Conservation (phyloP, 2,888 invertebrate genomes). For the Druceiella hillmani region DNA sequence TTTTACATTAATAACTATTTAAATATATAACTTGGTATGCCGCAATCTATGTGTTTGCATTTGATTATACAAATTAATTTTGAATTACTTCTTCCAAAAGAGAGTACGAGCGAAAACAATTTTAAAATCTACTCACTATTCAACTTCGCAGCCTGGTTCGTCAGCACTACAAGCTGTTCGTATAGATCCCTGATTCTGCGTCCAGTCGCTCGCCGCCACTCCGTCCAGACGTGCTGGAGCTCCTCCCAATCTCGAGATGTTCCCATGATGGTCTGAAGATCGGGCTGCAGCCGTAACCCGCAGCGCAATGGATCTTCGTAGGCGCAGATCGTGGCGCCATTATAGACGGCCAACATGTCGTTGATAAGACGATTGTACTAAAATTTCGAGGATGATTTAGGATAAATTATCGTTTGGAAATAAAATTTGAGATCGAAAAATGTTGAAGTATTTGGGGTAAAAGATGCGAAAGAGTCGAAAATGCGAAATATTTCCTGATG, state of each 20-base stretch:
- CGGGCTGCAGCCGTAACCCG: slow-evolving; percentile 74
- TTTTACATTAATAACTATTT: too few relatives aligned
- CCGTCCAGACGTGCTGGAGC: slow-evolving; percentile 81
- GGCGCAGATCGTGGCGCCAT: slow-evolving; percentile 77
- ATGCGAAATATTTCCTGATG: too few relatives aligned
- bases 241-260: slow-evolving; percentile 82
- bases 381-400: slow-evolving; percentile 27
- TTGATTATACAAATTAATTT: too few relatives aligned
- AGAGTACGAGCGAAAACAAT: too few relatives aligned
- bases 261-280: slow-evolving; percentile 73
- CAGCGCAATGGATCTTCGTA: slow-evolving; percentile 81
- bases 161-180: slow-evolving; percentile 71
- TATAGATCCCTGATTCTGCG: slow-evolving; percentile 72
- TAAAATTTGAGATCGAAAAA: too few relatives aligned
- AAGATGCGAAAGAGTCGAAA: too few relatives aligned
- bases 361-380: slow-evolving; percentile 85
- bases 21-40: too few relatives aligned
- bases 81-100: too few relatives aligned
- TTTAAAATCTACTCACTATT: slow-evolving; percentile 64
- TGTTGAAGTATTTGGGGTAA: too few relatives aligned
- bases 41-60: too few relatives aligned
- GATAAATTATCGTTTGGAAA: background rate
- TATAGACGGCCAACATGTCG: slow-evolving; percentile 84
- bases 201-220: slow-evolving; percentile 84
- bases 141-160: slow-evolving; percentile 72